phyloP scores from a whole-genome alignment of 2,113 vertebrate species.

The Eonycteris spelaea region DNA sequence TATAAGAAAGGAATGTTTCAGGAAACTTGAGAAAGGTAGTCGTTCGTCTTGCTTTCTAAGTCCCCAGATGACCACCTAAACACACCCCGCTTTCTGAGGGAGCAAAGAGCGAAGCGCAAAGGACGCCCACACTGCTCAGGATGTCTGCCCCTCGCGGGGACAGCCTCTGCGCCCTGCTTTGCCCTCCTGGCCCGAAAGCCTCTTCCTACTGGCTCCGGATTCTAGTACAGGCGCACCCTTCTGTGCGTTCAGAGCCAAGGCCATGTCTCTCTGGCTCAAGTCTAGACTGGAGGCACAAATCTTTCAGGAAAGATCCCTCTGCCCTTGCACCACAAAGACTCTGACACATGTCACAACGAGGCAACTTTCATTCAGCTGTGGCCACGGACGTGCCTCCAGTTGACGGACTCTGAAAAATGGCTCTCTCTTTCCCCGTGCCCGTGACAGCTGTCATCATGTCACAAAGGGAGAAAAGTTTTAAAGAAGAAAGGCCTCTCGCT shows the following conservation, averaged over 20 bases:
- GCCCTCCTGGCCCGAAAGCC: neutral
- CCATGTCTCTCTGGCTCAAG: constrained; percentile 4
- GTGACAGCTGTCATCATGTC: constrained; percentile 43
- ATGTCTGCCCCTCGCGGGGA: neutral
- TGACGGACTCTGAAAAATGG: constrained; percentile 52
- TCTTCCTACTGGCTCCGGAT: neutral
- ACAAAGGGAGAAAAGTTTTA: neutral
- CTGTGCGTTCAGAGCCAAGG: constrained; percentile 55
- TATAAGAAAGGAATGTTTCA: neutral
- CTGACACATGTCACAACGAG: neutral
- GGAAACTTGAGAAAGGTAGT: neutral
- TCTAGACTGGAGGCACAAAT: constrained; percentile 35
- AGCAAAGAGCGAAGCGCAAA: neutral
- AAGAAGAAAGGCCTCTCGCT: neutral
- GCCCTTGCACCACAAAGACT: constrained; percentile 8
- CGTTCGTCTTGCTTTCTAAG: neutral
- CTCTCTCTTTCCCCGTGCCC: constrained; percentile 31
- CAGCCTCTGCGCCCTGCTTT: neutral
- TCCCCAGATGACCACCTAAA: neutral
- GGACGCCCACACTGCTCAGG: neutral
- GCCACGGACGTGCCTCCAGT: neutral
- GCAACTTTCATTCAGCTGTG: constrained; percentile 53
- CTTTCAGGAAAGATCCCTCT: constrained; percentile 50
- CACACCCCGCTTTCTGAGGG: neutral
- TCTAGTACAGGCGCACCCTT: constrained; percentile 56